Percentiles rank a stretch among this genome's conserved stretches.
Conservation (phyloP, 2,888 invertebrate genomes). For the Itoplectis maculator region DNA sequence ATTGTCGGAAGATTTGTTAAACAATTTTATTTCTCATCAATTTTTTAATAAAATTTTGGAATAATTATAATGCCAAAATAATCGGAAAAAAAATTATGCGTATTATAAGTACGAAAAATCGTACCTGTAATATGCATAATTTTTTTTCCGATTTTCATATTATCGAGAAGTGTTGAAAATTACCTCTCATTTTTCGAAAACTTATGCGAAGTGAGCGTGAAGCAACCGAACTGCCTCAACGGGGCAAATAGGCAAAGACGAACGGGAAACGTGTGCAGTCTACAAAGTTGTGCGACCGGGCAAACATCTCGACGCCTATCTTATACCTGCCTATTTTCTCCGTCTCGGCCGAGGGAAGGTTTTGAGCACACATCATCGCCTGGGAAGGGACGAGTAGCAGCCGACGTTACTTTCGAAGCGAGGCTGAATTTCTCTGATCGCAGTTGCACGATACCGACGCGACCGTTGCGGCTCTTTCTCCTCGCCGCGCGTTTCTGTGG, state of each 20-base stretch:
- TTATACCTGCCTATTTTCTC: no score
- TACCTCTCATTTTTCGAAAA: neutral
- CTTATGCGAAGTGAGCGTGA: no score
- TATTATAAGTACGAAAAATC: no score
- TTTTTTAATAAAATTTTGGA: no score
- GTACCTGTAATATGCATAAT: no score
- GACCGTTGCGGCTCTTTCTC: slow-evolving; percentile 13
- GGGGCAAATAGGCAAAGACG: neutral
- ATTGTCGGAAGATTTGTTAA: no score
- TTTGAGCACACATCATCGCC: neutral
- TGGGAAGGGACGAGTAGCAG: slow-evolving; percentile 12
- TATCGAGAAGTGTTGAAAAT: no score
- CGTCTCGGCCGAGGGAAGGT: slow-evolving; percentile 20
- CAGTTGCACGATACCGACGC: slow-evolving; percentile 1
- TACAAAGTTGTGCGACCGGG: neutral
- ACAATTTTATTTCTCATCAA: no score
- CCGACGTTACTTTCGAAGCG: slow-evolving; percentile 45
- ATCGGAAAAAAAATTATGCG: no score
- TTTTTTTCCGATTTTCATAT: no score
- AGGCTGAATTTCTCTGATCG: slow-evolving; percentile 59
- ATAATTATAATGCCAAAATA: no score
- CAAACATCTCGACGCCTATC: neutral
- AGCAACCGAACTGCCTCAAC: neutral
- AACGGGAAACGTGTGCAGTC: slow-evolving; percentile 35
- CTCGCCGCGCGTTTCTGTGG: slow-evolving; percentile 1